Percentiles rank a stretch among this genome's conserved stretches.
Evolutionary conservation across 2,797 vertebrate genomes (phyloP).

Genomic region (Pampus argenteus): DNA sequence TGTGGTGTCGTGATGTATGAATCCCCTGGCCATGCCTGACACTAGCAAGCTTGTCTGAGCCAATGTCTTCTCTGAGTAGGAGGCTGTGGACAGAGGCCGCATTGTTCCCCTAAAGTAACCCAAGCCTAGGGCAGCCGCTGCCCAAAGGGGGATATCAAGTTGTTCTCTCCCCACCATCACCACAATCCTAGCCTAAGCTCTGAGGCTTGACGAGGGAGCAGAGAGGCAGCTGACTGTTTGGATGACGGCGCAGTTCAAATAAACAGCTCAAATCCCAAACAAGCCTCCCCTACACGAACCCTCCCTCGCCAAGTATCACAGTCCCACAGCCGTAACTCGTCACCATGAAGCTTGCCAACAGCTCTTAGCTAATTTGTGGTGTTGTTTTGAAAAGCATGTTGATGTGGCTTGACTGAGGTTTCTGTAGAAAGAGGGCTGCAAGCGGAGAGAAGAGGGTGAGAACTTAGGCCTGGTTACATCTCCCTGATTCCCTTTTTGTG

Average conservation of each 20-base stretch:
- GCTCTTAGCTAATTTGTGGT: conserved; percentile 72
- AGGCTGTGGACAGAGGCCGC: conserved; percentile 83
- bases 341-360: conserved; percentile 62
- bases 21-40: conserved; percentile 76
- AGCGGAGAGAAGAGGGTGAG: conserved; percentile 43
- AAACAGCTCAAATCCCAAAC: conserved; percentile 82
- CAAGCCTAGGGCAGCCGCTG: conserved; percentile 76
- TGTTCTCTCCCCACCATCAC: conserved; percentile 76
- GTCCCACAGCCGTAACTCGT: conserved; percentile 73
- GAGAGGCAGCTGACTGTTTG: conserved; percentile 86
- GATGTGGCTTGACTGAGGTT: conserved; percentile 66
- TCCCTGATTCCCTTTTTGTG: conserved; percentile 34
- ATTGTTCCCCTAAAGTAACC: conserved; percentile 87
- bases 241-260: conserved; percentile 83
- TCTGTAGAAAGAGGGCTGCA: conserved; percentile 39
- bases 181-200: conserved; percentile 76
- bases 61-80: conserved; percentile 75
- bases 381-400: conserved; percentile 76
- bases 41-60: conserved; percentile 79
- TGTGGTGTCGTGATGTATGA: conserved; percentile 80
- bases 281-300: conserved; percentile 63
- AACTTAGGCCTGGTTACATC: conserved; percentile 47
- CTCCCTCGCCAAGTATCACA: conserved; percentile 61
- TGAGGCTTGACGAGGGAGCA: conserved; percentile 81
- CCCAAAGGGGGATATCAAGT: conserved; percentile 81